Percentiles rank a stretch among this genome's conserved stretches.
Evolutionary conservation across 2,888 invertebrate genomes (phyloP).

Genomic region (Drosophila neonasuta): DNA sequence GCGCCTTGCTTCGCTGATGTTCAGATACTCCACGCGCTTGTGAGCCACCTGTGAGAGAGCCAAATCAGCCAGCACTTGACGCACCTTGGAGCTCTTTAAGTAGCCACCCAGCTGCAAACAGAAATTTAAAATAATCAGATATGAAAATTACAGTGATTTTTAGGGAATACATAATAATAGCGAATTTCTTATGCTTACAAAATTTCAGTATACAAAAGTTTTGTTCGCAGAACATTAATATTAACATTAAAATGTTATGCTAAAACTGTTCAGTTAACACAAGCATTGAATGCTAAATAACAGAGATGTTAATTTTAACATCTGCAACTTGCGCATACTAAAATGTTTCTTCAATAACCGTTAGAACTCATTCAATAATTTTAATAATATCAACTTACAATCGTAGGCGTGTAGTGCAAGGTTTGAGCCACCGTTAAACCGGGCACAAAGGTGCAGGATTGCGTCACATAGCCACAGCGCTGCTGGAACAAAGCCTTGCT

Average conservation of each 20-base stretch:
- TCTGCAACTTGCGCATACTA: too few species aligned
- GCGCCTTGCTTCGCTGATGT: conserved; percentile 94
- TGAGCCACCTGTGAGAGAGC: conserved; percentile 95
- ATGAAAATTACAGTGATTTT: background rate
- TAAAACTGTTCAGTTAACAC: too few species aligned
- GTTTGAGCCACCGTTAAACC: conserved; percentile 95
- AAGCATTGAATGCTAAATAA: too few species aligned
- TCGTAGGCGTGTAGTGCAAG: conserved; percentile 89
- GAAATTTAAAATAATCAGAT: background rate
- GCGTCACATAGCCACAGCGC: conserved; percentile 94
- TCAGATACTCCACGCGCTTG: conserved; percentile 91
- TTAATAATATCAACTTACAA: conserved; percentile 83
- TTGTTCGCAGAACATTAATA: too few species aligned
- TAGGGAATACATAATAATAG: background rate
- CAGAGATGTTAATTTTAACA: too few species aligned
- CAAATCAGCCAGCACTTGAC: conserved; percentile 95
- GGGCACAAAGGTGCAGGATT: conserved; percentile 91
- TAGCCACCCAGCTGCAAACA: conserved; percentile 86
- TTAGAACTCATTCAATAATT: too few species aligned
- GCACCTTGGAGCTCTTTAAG: conserved; percentile 91
- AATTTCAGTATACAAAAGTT: too few species aligned
- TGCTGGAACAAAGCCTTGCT: conserved; percentile 91
- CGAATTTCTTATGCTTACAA: background rate
- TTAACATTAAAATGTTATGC: too few species aligned
- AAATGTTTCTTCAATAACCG: too few species aligned